A percentile compares a stretch with the other conserved stretches of the same genome.
Conservation (phyloP, 2,113 vertebrate species). For the Ellobius talpinus region DNA sequence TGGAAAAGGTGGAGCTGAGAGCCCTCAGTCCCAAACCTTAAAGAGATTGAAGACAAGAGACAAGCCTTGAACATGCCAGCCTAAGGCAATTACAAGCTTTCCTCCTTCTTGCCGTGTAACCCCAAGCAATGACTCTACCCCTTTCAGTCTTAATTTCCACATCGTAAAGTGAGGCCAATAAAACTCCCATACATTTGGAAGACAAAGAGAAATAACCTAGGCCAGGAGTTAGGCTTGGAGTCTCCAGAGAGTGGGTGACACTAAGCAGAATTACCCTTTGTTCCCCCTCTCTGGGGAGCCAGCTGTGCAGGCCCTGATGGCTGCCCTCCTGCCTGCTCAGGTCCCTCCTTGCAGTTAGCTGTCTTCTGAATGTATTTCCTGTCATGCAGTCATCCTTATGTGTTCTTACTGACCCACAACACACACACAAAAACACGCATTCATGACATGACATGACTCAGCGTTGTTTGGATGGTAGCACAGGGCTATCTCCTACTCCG, state of each 20-base stretch:
- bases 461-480: constrained; percentile 75
- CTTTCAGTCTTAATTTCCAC: not conserved
- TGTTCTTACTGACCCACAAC: constrained; percentile 78
- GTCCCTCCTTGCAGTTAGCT: constrained; percentile 76
- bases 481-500: not conserved
- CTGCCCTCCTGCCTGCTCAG: constrained; percentile 72
- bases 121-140: not conserved
- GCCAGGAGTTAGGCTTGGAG: not conserved
- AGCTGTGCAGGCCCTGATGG: constrained; percentile 34
- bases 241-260: not conserved
- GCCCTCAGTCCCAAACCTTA: not conserved
- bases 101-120: not conserved
- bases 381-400: not conserved
- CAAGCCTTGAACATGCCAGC: not conserved
- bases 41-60: not conserved
- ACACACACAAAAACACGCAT: constrained; percentile 76
- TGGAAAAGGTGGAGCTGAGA: not conserved
- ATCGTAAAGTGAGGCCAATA: not conserved
- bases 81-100: not conserved
- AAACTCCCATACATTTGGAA: not conserved
- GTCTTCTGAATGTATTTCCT: constrained; percentile 34
- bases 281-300: not conserved
- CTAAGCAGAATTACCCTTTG: not conserved
- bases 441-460: constrained; percentile 76
- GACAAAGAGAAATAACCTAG: not conserved